Base-by-base conservation (phyloP, 1,140 invertebrate species). In the Drosophila jambulina region DNA sequence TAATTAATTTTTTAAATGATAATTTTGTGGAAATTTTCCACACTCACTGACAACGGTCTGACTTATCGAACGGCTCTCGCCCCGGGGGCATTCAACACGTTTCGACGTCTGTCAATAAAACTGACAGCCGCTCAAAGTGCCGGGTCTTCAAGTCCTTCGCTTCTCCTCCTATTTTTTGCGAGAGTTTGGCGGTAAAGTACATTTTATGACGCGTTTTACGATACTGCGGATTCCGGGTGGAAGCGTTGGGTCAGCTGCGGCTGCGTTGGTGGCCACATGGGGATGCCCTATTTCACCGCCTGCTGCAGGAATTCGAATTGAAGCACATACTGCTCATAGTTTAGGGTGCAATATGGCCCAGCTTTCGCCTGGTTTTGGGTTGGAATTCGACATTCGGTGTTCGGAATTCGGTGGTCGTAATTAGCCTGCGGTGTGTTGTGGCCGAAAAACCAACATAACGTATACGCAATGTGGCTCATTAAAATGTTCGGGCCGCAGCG, bases 381-480 rank as follows among this genome's bases (percentile, higher is more conserved):
- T 56, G 53, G 53, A 56, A 56, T 56, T 38, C 53, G 34, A 38
- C 21, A 38, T 34, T 54, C 51, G 19, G 29, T 19, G n/a, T 32
- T 56, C 29, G 49, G 36, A 72, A 72, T 60, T 51, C 10, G 43
- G 15, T 17, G 53, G 53, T 34, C 45, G 70, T 72, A 74, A 74
- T 74, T 74, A 74, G 70, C 43, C 45, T 60, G 54, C 67, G 70
- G 70, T 70, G 43, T 72, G 67, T 27, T 42, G 53, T 71, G 69
- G 51, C 32, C 62, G 38, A 49, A 45, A 60, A 49, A 49, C 40
- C 60, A 67, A 51, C 74, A 87, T 87, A 75, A 75, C 80, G 80
- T 57, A 88, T 88, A 84, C 84, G 84, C 84, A 88, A 67, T 76
- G 84, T 70, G 74, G 80, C 68, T 75, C 77, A 87, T 84, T 82